Conservation (phyloP, 2,113 vertebrate genomes). For the Lepisosteus oculatus region DNA sequence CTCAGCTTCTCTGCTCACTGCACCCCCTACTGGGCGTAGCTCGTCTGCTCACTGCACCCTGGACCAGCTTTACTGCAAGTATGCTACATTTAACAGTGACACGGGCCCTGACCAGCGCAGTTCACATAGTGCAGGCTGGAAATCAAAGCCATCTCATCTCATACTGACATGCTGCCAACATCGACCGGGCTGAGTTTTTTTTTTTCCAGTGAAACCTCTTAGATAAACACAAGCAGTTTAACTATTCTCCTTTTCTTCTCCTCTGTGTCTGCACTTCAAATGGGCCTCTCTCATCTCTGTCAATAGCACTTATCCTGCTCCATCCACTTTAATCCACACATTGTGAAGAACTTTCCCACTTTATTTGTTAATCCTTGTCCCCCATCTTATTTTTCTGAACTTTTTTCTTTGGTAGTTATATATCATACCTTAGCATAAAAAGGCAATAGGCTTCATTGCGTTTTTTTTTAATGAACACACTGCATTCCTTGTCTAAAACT, state of each 20-base stretch:
- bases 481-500: too few relatives aligned
- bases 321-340: constrained; percentile 31
- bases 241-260: neutral
- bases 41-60: too few relatives aligned
- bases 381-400: constrained; percentile 32
- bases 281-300: neutral
- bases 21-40: too few relatives aligned
- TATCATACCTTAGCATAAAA: neutral
- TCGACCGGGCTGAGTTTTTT: neutral
- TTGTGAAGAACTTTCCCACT: constrained; percentile 31
- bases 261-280: neutral
- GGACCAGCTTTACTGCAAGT: too few relatives aligned
- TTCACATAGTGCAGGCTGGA: neutral
- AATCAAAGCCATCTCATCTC: neutral
- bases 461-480: too few relatives aligned
- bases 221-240: constrained; percentile 44
- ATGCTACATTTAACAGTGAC: too few relatives aligned
- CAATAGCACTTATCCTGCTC: constrained; percentile 32
- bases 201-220: constrained; percentile 20
- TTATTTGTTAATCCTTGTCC: constrained; percentile 26
- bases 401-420: too few relatives aligned
- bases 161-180: neutral
- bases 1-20: too few relatives aligned
- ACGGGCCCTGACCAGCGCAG: too few relatives aligned
- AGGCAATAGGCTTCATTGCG: too few relatives aligned